phyloP scores from a whole-genome alignment of 2,797 vertebrate species.

The Glyptemys insculpta region DNA sequence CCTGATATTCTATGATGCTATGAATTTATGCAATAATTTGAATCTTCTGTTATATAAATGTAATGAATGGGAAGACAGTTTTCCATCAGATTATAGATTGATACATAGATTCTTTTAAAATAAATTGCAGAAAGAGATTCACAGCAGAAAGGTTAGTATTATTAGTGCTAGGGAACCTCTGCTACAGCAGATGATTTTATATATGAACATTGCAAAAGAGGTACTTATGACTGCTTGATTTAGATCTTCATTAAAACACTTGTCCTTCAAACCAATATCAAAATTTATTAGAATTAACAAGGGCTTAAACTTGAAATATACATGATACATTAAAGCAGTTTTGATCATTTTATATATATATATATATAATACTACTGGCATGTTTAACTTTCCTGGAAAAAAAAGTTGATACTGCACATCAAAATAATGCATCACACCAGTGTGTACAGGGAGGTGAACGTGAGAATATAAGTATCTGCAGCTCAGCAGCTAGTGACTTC shows the following conservation, averaged over 20 bases:
- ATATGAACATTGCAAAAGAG: slow-evolving; percentile 39
- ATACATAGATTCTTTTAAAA: background rate
- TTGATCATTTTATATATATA: slow-evolving; percentile 7
- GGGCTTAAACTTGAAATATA: slow-evolving; percentile 52
- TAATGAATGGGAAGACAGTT: background rate
- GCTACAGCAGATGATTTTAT: background rate
- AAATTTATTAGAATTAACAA: slow-evolving; percentile 58
- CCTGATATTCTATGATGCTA: no score
- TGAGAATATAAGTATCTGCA: slow-evolving; percentile 23
- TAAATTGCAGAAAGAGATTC: background rate
- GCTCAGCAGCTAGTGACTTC: slow-evolving; percentile 1
- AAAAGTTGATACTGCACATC: slow-evolving; percentile 3
- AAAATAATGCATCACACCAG: background rate
- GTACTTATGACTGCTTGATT: slow-evolving; percentile 44
- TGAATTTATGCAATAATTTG: background rate
- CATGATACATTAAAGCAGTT: slow-evolving; percentile 47
- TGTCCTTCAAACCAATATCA: slow-evolving; percentile 53
- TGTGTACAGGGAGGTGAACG: background rate
- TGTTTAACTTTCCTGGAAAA: background rate
- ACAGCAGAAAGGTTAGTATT: background rate
- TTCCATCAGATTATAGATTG: background rate
- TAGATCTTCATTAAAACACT: slow-evolving; percentile 59
- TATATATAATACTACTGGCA: background rate
- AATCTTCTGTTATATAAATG: background rate
- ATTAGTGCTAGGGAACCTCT: background rate